phyloP scores from a whole-genome alignment of 2,888 invertebrate species.

The Epinotia ramella region DNA sequence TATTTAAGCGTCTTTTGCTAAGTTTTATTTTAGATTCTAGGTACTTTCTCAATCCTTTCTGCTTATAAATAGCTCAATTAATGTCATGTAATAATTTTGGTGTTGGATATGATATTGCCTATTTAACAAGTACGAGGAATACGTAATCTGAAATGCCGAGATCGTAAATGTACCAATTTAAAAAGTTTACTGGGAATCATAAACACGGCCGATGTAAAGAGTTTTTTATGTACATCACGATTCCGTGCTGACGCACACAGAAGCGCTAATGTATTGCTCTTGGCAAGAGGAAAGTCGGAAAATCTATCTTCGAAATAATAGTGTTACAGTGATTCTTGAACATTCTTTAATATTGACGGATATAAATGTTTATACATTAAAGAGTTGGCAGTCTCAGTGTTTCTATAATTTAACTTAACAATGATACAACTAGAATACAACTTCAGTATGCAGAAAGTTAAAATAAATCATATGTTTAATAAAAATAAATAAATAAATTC shows the following conservation, averaged over 20 bases:
- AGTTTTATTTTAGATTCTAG: neutral
- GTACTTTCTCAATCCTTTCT: too few species aligned
- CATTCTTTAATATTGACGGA: constrained; percentile 45
- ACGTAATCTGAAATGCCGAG: constrained; percentile 14
- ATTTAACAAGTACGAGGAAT: neutral
- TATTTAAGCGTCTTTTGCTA: constrained; percentile 8
- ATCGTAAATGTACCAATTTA: constrained; percentile 40
- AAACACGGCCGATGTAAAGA: constrained; percentile 47
- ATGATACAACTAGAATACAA: constrained; percentile 14
- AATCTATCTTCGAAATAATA: constrained; percentile 40
- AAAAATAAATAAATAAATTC: neutral
- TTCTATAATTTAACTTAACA: constrained; percentile 27
- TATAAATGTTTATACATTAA: constrained; percentile 36
- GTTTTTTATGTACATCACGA: constrained; percentile 49
- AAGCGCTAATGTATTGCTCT: constrained; percentile 47
- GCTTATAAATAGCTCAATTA: neutral
- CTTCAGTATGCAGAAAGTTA: neutral
- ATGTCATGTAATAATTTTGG: neutral
- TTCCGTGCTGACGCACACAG: constrained; percentile 57
- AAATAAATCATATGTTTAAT: neutral
- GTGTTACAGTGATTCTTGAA: constrained; percentile 39
- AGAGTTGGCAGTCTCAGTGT: constrained; percentile 42
- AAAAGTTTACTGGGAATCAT: constrained; percentile 48
- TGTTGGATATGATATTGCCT: neutral
- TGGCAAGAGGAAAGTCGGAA: constrained; percentile 47